Evolutionary conservation across 2,113 vertebrate genomes (phyloP).

Genomic region (Oceanites oceanicus): DNA sequence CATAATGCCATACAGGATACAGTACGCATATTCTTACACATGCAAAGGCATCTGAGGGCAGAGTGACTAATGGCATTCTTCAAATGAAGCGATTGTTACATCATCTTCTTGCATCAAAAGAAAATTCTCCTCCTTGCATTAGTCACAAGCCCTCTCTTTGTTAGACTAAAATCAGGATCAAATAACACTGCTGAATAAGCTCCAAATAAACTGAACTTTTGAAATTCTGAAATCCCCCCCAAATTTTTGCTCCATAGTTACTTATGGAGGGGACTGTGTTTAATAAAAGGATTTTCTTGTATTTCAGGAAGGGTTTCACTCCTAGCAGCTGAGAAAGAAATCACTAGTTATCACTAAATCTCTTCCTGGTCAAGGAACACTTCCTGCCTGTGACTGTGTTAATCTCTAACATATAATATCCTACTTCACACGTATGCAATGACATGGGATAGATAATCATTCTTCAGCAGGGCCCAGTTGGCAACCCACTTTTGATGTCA

Average conservation of each 20-base stretch:
- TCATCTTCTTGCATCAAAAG: background rate
- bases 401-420: conserved; percentile 18
- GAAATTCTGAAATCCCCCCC: background rate
- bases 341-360: conserved; percentile 1
- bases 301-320: conserved; percentile 34
- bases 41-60: background rate
- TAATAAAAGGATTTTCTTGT: background rate
- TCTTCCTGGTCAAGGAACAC: conserved; percentile 18
- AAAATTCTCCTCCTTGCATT: background rate
- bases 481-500: background rate
- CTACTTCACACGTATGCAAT: background rate
- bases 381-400: background rate
- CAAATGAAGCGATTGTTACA: background rate
- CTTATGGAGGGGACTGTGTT: background rate
- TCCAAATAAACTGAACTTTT: background rate
- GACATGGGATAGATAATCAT: background rate
- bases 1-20: background rate
- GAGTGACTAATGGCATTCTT: conserved; percentile 3
- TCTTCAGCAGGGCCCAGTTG: background rate
- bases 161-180: background rate
- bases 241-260: background rate
- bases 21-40: background rate
- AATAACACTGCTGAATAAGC: background rate
- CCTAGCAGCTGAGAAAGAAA: conserved; percentile 18
- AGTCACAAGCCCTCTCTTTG: background rate